phyloP scores from a whole-genome alignment of 2,888 invertebrate genomes.

The Falcaria lacertinaria region DNA sequence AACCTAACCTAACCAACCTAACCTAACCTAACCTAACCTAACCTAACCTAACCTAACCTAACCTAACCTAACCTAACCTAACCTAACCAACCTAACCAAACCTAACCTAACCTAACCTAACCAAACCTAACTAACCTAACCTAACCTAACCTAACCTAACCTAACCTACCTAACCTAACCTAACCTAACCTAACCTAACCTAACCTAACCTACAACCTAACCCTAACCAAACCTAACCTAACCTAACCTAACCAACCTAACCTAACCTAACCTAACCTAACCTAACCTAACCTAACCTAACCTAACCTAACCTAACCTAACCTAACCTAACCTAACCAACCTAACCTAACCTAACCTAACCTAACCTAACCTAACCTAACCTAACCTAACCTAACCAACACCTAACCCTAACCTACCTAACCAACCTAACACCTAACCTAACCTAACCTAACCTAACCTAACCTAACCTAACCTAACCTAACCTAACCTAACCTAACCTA shows the following conservation, averaged over 20 bases:
- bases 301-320: conserved; percentile 14
- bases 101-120: conserved; percentile 13
- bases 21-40: conserved; percentile 12
- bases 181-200: conserved; percentile 17
- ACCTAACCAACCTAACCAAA: conserved; percentile 15
- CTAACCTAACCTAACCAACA: conserved; percentile 14
- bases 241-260: conserved; percentile 19
- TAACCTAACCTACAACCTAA: conserved; percentile 18
- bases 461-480: conserved; percentile 18
- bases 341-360: conserved; percentile 14
- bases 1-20: conserved; percentile 12
- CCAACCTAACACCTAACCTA: no score
- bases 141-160: conserved; percentile 16
- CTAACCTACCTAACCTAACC: no score
- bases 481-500: conserved; percentile 12
- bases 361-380: no score
- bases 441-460: conserved; percentile 17
- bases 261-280: conserved; percentile 12
- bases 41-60: conserved; percentile 17
- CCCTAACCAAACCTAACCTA: conserved; percentile 18
- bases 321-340: conserved; percentile 14
- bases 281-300: conserved; percentile 14
- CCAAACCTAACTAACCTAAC: conserved; percentile 14
- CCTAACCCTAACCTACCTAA: conserved; percentile 12
- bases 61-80: conserved; percentile 16